phyloP scores from a whole-genome alignment of 1,140 invertebrate species.

The Zaprionus tsacasi region DNA sequence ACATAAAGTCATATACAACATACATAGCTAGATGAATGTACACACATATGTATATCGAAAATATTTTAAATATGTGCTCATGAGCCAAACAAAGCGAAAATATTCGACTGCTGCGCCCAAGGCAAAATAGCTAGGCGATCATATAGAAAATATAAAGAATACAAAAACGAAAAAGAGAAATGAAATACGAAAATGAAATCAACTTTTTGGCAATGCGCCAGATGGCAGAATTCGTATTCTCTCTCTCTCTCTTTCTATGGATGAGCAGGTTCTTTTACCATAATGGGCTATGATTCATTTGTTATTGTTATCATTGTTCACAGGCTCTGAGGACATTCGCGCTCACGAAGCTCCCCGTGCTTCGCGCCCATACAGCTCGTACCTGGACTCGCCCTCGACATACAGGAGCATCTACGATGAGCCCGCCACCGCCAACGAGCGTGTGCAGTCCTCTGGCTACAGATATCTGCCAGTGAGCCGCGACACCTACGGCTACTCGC shows the following conservation, averaged over 20 bases:
- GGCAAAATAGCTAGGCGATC: conserved; percentile 48
- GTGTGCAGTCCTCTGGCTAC: conserved; percentile 93
- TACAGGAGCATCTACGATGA: conserved; percentile 93
- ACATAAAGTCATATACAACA: conserved; percentile 25
- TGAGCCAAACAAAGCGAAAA: conserved; percentile 68
- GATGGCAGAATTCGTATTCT: conserved; percentile 60
- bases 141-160: conserved; percentile 45
- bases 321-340: conserved; percentile 95
- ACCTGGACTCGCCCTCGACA: conserved; percentile 85
- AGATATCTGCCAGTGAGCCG: conserved; percentile 94
- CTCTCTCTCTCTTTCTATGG: neutral
- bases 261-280: neutral
- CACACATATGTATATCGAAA: conserved; percentile 53
- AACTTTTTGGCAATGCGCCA: conserved; percentile 67
- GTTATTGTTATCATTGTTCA: conserved; percentile 11
- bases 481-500: conserved; percentile 94
- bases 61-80: conserved; percentile 71
- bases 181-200: conserved; percentile 63
- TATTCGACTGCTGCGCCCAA: conserved; percentile 47
- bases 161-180: conserved; percentile 51
- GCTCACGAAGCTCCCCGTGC: conserved; percentile 88
- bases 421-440: conserved; percentile 90
- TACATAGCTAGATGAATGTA: neutral
- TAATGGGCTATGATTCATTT: neutral
- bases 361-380: conserved; percentile 85